These are phyloP conservation scores for Trialeurodes vaporariorum DNA, from an alignment of 1,140 invertebrate genomes.

Conservation along the genomic window DNA sequence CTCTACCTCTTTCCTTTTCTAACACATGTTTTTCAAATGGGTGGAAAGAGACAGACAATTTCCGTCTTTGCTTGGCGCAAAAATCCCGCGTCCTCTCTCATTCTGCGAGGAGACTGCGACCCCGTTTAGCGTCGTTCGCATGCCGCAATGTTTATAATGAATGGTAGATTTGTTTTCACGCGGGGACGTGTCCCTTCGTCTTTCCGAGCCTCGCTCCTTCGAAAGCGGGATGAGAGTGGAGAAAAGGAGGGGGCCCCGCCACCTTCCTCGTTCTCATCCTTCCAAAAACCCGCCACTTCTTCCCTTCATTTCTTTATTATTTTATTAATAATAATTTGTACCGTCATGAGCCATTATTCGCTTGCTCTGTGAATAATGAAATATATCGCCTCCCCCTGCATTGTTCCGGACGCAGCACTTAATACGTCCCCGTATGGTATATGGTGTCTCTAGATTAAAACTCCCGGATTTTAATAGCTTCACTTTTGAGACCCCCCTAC, in stretches of 20 bases:
- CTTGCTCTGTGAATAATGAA: not conserved
- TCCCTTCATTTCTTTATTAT: slow-evolving; percentile 1
- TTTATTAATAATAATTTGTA: not conserved
- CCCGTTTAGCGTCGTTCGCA: not conserved
- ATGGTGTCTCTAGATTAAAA: not conserved
- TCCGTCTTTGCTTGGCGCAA: too few species aligned
- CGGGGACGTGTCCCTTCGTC: not conserved
- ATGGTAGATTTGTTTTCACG: not conserved
- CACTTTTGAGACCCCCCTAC: not conserved
- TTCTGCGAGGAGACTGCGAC: too few species aligned
- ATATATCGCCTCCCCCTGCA: not conserved
- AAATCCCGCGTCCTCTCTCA: not conserved
- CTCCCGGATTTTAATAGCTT: not conserved
- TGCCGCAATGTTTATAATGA: not conserved
- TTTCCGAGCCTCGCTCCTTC: not conserved
- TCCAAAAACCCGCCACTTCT: not conserved
- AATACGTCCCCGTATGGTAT: not conserved
- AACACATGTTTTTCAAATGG: too few species aligned
- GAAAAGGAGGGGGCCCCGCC: too few species aligned
- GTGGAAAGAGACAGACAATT: too few species aligned
- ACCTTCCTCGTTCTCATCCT: not conserved
- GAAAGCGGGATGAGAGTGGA: too few species aligned
- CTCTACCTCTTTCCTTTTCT: too few species aligned
- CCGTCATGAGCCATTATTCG: not conserved
- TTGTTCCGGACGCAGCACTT: not conserved